Percentiles rank a stretch among this genome's conserved stretches.
phyloP scores from a whole-genome alignment of 2,797 vertebrate genomes.

The Malacoraja senta region DNA sequence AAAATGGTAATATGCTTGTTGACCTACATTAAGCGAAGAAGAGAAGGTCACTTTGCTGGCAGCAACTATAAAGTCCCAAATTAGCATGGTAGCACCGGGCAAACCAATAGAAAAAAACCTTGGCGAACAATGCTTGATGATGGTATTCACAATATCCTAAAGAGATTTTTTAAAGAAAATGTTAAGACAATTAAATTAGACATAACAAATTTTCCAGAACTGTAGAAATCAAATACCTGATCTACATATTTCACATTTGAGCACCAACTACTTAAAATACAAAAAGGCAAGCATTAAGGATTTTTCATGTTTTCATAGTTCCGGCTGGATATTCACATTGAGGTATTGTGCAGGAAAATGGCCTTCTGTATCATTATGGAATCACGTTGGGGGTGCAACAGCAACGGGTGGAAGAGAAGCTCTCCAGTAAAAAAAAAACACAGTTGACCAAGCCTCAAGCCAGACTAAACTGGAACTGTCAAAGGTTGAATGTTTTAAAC shows the following conservation, averaged over 20 bases:
- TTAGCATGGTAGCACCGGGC: slow-evolving; percentile 92
- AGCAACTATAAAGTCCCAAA: slow-evolving; percentile 94
- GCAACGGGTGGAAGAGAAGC: no score
- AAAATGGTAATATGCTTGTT: not conserved
- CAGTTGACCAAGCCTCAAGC: no score
- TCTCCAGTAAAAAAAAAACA: no score
- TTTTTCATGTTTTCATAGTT: not conserved
- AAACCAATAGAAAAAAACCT: slow-evolving; percentile 94
- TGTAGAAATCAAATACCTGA: not conserved
- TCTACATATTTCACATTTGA: not conserved
- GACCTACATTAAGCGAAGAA: slow-evolving; percentile 86
- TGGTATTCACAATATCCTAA: slow-evolving; percentile 98
- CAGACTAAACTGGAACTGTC: no score
- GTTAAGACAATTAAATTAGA: slow-evolving; percentile 21
- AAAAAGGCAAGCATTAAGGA: not conserved
- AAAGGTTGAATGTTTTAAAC: no score
- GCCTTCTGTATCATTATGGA: no score
- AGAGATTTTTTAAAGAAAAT: slow-evolving; percentile 26
- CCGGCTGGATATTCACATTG: no score
- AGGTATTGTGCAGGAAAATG: no score
- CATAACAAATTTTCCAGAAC: not conserved
- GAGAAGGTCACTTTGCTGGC: slow-evolving; percentile 87
- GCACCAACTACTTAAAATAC: not conserved
- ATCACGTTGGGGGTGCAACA: no score
- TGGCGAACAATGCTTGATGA: slow-evolving; percentile 97